Conservation (phyloP, 2,797 vertebrate species). For the Brachyalestes nurse region DNA sequence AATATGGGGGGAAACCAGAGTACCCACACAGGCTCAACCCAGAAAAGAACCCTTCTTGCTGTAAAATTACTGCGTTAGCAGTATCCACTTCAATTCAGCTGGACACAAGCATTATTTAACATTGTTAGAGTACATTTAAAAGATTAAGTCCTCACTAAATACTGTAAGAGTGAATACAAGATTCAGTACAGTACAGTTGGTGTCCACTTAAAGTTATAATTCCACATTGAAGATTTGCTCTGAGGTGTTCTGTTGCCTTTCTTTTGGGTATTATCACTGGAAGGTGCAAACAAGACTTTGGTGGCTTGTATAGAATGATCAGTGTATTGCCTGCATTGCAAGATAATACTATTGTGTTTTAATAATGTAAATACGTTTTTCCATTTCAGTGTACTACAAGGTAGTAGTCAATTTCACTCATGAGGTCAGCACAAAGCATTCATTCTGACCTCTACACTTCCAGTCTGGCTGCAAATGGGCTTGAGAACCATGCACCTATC, state of each 20-base stretch:
- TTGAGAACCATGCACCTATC: background rate
- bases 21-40: no score
- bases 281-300: slow-evolving; percentile 14
- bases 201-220: no score
- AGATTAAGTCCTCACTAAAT: no score
- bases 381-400: slow-evolving; percentile 3
- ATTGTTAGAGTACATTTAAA: no score
- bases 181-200: no score
- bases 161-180: no score
- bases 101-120: no score
- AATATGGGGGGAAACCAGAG: no score
- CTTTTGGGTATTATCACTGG: background rate
- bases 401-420: slow-evolving; percentile 10
- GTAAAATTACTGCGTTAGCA: no score
- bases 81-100: no score
- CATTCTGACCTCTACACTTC: background rate
- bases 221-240: no score
- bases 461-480: background rate
- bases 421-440: slow-evolving; percentile 1
- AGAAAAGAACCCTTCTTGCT: no score
- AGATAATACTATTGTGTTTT: slow-evolving; percentile 23
- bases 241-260: background rate
- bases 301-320: background rate
- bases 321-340: slow-evolving; percentile 4
- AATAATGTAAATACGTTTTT: slow-evolving; percentile 27